Evolutionary conservation across 2,888 invertebrate genomes (phyloP).

Genomic region (Drosophila helvetica): DNA sequence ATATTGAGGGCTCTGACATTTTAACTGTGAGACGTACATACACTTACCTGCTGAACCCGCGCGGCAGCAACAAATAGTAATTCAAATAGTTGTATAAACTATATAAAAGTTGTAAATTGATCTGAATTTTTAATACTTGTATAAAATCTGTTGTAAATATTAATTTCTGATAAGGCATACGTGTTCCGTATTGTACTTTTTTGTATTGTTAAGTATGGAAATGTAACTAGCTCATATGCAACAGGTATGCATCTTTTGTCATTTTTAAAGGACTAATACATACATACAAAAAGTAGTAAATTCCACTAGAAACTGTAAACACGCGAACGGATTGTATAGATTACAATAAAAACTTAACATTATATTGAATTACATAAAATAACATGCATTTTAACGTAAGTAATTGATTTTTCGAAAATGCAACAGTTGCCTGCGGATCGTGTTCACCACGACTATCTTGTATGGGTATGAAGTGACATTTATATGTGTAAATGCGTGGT

Average conservation of each 20-base stretch:
- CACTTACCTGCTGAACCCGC: background rate
- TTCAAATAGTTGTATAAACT: background rate
- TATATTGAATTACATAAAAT: constrained; percentile 22
- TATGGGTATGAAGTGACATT: background rate
- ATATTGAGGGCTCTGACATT: too few species aligned
- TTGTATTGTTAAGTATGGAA: constrained; percentile 29
- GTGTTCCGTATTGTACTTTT: constrained; percentile 48
- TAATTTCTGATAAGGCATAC: constrained; percentile 42
- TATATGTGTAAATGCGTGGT: background rate
- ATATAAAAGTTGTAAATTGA: constrained; percentile 4
- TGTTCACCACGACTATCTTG: background rate
- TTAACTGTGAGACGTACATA: too few species aligned
- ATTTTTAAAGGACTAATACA: constrained; percentile 17
- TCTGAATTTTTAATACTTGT: constrained; percentile 57
- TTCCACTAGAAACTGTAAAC: constrained; percentile 25
- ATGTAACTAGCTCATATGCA: constrained; percentile 14
- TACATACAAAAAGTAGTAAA: constrained; percentile 22
- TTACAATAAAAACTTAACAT: constrained; percentile 18
- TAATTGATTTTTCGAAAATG: constrained; percentile 20
- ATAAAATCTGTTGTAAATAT: constrained; percentile 41
- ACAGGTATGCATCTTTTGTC: constrained; percentile 3
- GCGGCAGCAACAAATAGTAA: background rate
- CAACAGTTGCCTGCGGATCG: constrained; percentile 17
- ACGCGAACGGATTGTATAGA: constrained; percentile 10
- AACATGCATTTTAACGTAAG: constrained; percentile 17